Evolutionary conservation across 1,140 invertebrate genomes (phyloP).

Genomic region (Hestina assimilis): DNA sequence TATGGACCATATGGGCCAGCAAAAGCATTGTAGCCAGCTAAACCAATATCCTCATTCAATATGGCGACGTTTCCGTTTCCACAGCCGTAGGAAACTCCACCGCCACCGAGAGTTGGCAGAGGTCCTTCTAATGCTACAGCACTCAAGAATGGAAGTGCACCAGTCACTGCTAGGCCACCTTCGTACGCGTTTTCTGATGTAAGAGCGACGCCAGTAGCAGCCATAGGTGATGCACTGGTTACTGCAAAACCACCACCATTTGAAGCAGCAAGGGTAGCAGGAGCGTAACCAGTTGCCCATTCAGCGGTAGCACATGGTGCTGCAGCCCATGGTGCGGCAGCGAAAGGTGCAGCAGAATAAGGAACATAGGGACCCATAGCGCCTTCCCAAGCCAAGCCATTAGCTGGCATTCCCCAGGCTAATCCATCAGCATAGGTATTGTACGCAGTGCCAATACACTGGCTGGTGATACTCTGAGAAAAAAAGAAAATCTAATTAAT

Average conservation of each 20-base stretch:
- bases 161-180: slow-evolving; percentile 26
- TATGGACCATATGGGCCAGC: slow-evolving; percentile 2
- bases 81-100: slow-evolving; percentile 5
- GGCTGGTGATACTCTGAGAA: slow-evolving; percentile 23
- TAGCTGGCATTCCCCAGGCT: neutral
- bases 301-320: slow-evolving; percentile 4
- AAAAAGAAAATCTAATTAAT: neutral
- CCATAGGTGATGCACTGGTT: slow-evolving; percentile 30
- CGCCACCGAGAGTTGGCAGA: slow-evolving; percentile 5
- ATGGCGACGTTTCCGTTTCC: slow-evolving; percentile 22
- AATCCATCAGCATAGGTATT: neutral
- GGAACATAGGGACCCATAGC: neutral
- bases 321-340: slow-evolving; percentile 9
- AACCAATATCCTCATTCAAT: slow-evolving; percentile 9
- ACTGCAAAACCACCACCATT: slow-evolving; percentile 41
- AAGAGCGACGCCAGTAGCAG: slow-evolving; percentile 37
- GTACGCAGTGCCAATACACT: slow-evolving; percentile 9
- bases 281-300: neutral
- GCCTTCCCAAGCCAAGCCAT: neutral
- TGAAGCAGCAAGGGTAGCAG: slow-evolving; percentile 12
- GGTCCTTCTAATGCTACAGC: slow-evolving; percentile 16
- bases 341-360: neutral
- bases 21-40: neutral
- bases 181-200: slow-evolving; percentile 42
- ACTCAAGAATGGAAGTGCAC: slow-evolving; percentile 18